Conservation (phyloP, 2,797 vertebrate species). For the Protonibea diacanthus region DNA sequence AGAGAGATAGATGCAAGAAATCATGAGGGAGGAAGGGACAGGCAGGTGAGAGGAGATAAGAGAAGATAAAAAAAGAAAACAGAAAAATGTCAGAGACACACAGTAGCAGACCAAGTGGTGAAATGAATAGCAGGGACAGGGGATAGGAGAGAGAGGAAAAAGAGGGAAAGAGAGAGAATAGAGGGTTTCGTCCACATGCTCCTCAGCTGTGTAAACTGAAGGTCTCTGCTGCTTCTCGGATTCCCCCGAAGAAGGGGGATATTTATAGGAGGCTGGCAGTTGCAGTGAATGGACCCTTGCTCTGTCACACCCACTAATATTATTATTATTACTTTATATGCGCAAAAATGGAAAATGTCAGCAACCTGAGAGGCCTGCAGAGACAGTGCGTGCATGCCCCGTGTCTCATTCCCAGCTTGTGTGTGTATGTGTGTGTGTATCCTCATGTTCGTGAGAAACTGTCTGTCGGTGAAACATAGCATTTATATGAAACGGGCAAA, state of each 20-base stretch:
- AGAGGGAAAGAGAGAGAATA: conserved; percentile 62
- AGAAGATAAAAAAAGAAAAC: conserved; percentile 31
- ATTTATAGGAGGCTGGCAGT: conserved; percentile 89
- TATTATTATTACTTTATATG: conserved; percentile 89
- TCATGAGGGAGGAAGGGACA: conserved; percentile 46
- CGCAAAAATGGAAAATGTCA: conserved; percentile 88
- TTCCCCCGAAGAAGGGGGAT: conserved; percentile 87
- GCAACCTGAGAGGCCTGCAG: conserved; percentile 86
- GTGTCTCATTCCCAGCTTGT: conserved; percentile 65
- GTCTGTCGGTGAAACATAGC: conserved; percentile 67
- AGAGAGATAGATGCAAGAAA: conserved; percentile 45
- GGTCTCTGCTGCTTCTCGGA: conserved; percentile 84
- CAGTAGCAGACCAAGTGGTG: conserved; percentile 58
- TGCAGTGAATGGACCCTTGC: conserved; percentile 79
- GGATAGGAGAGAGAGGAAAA: conserved; percentile 61
- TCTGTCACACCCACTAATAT: conserved; percentile 87
- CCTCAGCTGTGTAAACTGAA: conserved; percentile 91
- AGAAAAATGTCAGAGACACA: conserved; percentile 44
- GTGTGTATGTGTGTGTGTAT: conserved; percentile 46
- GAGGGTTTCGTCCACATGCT: conserved; percentile 86
- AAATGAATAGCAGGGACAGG: conserved; percentile 57
- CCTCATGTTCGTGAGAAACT: conserved; percentile 73
- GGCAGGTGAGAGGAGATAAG: conserved; percentile 63
- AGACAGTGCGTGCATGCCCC: conserved; percentile 69
- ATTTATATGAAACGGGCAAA: conserved; percentile 63